A percentile compares a stretch with the other conserved stretches of the same genome.
Evolutionary conservation across 2,113 vertebrate species (phyloP).

Genomic region (Peromyscus maniculatus): DNA sequence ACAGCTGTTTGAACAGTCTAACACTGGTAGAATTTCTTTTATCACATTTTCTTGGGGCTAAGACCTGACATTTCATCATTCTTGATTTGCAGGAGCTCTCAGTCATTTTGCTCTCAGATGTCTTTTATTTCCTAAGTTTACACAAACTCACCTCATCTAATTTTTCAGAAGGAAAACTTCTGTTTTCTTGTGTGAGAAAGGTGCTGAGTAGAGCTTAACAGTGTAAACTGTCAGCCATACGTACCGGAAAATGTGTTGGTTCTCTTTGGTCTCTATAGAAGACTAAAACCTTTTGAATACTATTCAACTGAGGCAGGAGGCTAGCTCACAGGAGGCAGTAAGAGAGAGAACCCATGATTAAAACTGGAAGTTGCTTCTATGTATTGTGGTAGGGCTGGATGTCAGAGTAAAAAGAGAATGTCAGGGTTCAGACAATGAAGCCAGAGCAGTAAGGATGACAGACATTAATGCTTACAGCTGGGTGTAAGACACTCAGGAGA

Average conservation of each 20-base stretch:
- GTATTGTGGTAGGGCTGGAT: not conserved
- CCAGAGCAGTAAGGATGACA: not conserved
- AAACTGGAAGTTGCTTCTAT: not conserved
- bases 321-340: not conserved
- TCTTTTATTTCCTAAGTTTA: not conserved
- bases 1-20: slow-evolving; percentile 12
- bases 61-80: slow-evolving; percentile 29
- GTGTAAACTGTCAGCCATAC: not conserved
- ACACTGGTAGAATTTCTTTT: slow-evolving; percentile 27
- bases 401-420: not conserved
- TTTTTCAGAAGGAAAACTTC: not conserved
- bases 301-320: no score
- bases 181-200: not conserved
- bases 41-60: slow-evolving; percentile 41
- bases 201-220: not conserved
- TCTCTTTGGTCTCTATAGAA: not conserved
- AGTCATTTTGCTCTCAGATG: not conserved
- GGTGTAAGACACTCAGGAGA: no score
- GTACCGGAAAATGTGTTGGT: not conserved
- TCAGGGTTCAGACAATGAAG: not conserved
- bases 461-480: no score
- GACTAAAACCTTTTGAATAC: not conserved
- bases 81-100: slow-evolving; percentile 5
- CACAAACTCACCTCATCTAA: not conserved
- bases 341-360: not conserved